Percentiles rank a stretch among this genome's conserved stretches.
Conservation (phyloP, 2,888 invertebrate species). For the Drosophila trichaetosa region DNA sequence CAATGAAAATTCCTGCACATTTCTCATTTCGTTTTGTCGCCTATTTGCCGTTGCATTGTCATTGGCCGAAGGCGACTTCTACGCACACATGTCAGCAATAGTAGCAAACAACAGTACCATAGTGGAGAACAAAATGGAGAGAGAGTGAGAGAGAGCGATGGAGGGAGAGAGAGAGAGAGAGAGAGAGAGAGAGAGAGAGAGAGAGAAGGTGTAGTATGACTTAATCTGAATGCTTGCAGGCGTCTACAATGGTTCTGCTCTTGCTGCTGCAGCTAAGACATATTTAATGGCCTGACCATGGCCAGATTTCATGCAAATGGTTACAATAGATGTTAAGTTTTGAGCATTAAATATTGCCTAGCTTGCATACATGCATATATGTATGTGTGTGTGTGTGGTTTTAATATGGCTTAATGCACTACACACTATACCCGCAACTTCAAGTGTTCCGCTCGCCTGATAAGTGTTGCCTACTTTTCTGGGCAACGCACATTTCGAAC, state of each 20-base stretch:
- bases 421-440: slow-evolving; percentile 1
- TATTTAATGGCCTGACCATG: slow-evolving; percentile 53
- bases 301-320: slow-evolving; percentile 41
- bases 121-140: neutral
- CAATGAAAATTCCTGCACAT: slow-evolving; percentile 57
- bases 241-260: slow-evolving; percentile 39
- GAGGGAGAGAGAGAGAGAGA: no score
- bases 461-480: slow-evolving; percentile 35
- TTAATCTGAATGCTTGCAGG: slow-evolving; percentile 39
- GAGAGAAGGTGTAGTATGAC: neutral
- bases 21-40: slow-evolving; percentile 80
- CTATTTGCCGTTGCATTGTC: slow-evolving; percentile 78
- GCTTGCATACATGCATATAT: neutral
- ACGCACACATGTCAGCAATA: slow-evolving; percentile 74
- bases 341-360: slow-evolving; percentile 33
- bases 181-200: neutral
- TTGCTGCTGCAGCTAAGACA: slow-evolving; percentile 41
- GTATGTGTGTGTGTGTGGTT: slow-evolving; percentile 1
- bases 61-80: slow-evolving; percentile 56
- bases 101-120: slow-evolving; percentile 34
- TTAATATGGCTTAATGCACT: slow-evolving; percentile 8
- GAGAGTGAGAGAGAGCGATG: no score
- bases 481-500: slow-evolving; percentile 5
- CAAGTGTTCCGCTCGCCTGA: slow-evolving; percentile 10
- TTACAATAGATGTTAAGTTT: slow-evolving; percentile 24